Base-by-base conservation (phyloP, 2,888 invertebrate genomes). In the Meandrusa payeni region DNA sequence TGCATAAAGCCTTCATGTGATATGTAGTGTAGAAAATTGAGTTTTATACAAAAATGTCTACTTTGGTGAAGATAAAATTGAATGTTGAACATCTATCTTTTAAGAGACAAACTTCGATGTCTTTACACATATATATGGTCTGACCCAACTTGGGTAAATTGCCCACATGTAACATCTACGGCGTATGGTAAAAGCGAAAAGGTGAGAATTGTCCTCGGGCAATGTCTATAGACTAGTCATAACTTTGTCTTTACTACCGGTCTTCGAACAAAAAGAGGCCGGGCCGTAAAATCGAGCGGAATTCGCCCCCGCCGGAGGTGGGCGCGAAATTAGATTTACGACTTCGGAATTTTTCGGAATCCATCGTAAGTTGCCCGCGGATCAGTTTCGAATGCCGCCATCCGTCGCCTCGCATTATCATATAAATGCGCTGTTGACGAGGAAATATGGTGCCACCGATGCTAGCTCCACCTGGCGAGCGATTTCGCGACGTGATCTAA, bases 311-410 rank as follows among this genome's bases (percentile, higher is more conserved):
- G 69, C 70, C 69, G 67, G 73, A 19, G 71, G 69, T 70, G 69
- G 67, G 73, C 66, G 65, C 69, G 64, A 72, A 85, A 86, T 83
- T 85, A 80, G 80, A 86, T 85, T 85, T 85, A 78, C 75, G 78
- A 78, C 70, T 77, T 71, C 69, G 72, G 73, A 75, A 75, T 80
- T 81, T 80, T 81, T 79, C 74, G 75, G 78, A 76, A 78, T 73
- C 77, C 77, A 72, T 75, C 76, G 64, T 58, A 68, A 61, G 64
- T 69, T 64, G 58, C 61, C 3, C 26, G 57, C 52, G 67, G 77
- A 82, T 81, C 79, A 76, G 76, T 78, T 71, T 69, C 74, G 71
- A 64, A 70, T 64, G 65, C 66, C 61, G 61, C 59, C 61, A 62
- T 39, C 61, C 59, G 60, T 34, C 33, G 34, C 9, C 24, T 3